Evolutionary conservation across 2,113 vertebrate genomes (phyloP), one percentile per base, ranked within the genome.

Genomic region (Cephalopholis sonnerati): DNA sequence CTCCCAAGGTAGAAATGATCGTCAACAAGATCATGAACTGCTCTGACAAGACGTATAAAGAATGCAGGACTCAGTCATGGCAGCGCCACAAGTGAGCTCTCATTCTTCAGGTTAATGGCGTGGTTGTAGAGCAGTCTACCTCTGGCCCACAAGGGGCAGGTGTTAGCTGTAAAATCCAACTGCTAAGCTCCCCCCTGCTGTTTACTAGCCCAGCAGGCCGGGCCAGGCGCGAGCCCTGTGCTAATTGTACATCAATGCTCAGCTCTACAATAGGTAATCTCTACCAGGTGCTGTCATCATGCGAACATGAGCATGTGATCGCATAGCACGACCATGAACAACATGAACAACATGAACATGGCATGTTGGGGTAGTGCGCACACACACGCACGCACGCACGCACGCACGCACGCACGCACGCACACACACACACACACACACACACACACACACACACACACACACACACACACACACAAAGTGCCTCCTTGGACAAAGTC

Each of bases 251-350:
- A 87, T 90, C 74, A 82, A 64, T 74, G 50, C 67, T 68, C 32
- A 8, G 29, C 36, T 69, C 65, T 61, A 8, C 64, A 15, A 29
- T 69, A 83, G 68, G 75, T 90, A 91, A 93, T 91, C 59, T 79
- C 66, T 81, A 81, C 83, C 93, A 93, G 91, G 58, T 93, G 91
- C 58, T 84, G 81, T 82, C 77, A 82, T 25, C 82, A 71, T 79
- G 74, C 51, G n/a, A 50, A 65, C 67, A 18, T 46, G 48, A 59
- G 62, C 41, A 72, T 1, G 58, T 61, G 63, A 77, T 63, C 15
- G 16, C 24, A 6, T 12, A 51, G 25, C 57, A 27, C 54, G 12
- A 57, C 44, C 32, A 57, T 22, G 58, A 32, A 70, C 25, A 74
- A 44, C 41, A 44, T 11, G 41, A 4, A 3, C 36, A n/a, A n/a